These are phyloP conservation scores for Lycocerus yunnanus DNA, from an alignment of 2,888 invertebrate genomes.

Conservation along the genomic window DNA sequence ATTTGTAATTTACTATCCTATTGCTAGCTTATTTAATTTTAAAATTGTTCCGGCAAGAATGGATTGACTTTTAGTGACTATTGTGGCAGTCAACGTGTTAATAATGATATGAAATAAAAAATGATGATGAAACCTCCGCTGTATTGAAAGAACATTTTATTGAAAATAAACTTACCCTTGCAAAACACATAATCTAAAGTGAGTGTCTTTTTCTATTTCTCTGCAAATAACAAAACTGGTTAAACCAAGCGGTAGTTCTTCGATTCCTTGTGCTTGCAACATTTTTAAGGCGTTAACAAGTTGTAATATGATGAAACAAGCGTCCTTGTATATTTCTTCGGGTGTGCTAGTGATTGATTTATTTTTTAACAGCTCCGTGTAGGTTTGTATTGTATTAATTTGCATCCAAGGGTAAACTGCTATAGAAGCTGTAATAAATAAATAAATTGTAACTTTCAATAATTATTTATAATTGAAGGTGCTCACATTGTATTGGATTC, in stretches of 20 bases:
- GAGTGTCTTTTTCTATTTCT: constrained; percentile 65
- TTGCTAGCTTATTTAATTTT: too few species aligned
- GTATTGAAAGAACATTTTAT: too few species aligned
- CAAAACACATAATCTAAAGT: constrained; percentile 72
- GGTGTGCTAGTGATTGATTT: constrained; percentile 49
- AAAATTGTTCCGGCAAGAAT: too few species aligned
- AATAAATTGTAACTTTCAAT: not conserved
- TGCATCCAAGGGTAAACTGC: constrained; percentile 76
- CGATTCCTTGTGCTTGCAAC: constrained; percentile 81
- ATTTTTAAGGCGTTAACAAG: constrained; percentile 81
- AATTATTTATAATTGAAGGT: not conserved
- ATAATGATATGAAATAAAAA: too few species aligned
- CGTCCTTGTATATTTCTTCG: constrained; percentile 63
- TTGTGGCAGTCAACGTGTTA: too few species aligned
- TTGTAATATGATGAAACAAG: constrained; percentile 79
- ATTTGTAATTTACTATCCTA: too few species aligned
- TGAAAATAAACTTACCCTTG: constrained; percentile 65
- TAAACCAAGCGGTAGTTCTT: constrained; percentile 73
- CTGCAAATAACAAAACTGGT: constrained; percentile 75
- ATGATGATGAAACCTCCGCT: too few species aligned
- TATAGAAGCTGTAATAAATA: constrained; percentile 69
- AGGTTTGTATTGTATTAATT: constrained; percentile 74
- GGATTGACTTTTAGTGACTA: too few species aligned
- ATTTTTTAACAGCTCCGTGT: constrained; percentile 66
- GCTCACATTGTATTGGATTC: constrained; percentile 69